Conservation (phyloP, 2,888 invertebrate genomes). For the Neocrepidodera transversa region DNA sequence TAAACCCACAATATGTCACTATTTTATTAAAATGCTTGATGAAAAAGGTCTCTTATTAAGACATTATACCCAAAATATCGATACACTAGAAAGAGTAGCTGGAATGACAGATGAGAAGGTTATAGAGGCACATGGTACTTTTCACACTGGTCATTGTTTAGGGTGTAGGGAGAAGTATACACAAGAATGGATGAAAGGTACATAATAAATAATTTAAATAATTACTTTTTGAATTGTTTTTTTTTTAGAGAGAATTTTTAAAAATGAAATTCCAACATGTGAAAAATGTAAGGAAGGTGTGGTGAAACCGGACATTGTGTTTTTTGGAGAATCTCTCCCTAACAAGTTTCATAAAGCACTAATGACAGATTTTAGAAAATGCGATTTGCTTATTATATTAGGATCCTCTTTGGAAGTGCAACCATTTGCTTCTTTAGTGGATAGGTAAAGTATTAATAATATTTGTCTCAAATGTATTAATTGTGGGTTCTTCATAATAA, state of each 20-base stretch:
- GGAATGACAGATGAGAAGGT: constrained; percentile 84
- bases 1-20: constrained; percentile 89
- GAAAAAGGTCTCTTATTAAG: constrained; percentile 80
- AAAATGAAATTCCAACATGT: constrained; percentile 80
- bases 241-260: constrained; percentile 74
- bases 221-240: no score
- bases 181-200: constrained; percentile 88
- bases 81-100: constrained; percentile 87
- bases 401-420: constrained; percentile 94
- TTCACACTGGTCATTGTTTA: constrained; percentile 86
- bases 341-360: constrained; percentile 74
- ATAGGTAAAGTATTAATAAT: constrained; percentile 64
- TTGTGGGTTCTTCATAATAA: no score
- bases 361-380: constrained; percentile 78
- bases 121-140: constrained; percentile 95
- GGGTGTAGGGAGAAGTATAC: constrained; percentile 75
- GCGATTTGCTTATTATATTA: constrained; percentile 92
- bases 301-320: constrained; percentile 95
- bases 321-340: constrained; percentile 93
- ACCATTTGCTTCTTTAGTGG: constrained; percentile 90
- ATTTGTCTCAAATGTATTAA: background rate
- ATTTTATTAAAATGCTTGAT: constrained; percentile 84
- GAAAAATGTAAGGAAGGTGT: constrained; percentile 68
- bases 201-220: no score
- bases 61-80: constrained; percentile 92